A percentile compares a stretch with the other conserved stretches of the same genome.
Evolutionary conservation across 2,797 vertebrate genomes (phyloP).

Genomic region (Psittacula derbiana): DNA sequence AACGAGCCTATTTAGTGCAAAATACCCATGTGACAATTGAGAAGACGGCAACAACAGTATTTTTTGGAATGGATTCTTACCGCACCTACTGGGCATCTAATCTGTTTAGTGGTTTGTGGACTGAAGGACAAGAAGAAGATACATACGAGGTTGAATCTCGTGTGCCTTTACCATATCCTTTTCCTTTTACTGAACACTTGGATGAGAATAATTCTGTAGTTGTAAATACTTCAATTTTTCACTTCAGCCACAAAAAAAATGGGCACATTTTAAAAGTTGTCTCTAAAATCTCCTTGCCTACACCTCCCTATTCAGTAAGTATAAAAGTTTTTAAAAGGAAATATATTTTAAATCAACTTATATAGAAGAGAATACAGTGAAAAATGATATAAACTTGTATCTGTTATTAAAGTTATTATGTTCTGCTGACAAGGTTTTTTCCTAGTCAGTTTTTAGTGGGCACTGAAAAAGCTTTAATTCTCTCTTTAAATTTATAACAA

Average conservation of each 20-base stretch:
- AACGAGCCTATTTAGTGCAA: neutral
- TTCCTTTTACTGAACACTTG: slow-evolving; percentile 81
- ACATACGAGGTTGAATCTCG: slow-evolving; percentile 92
- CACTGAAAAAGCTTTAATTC: neutral
- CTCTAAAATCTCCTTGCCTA: slow-evolving; percentile 94
- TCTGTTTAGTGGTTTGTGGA: slow-evolving; percentile 76
- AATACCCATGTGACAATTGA: neutral
- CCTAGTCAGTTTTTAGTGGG: neutral
- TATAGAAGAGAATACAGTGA: neutral
- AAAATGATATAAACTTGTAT: neutral
- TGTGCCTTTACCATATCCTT: slow-evolving; percentile 91
- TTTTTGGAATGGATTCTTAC: slow-evolving; percentile 87
- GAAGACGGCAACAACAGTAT: neutral
- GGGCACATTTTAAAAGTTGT: slow-evolving; percentile 92
- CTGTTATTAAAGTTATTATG: neutral
- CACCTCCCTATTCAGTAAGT: slow-evolving; percentile 98
- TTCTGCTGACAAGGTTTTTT: neutral
- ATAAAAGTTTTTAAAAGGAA: slow-evolving; percentile 13
- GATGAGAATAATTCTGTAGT: slow-evolving; percentile 90
- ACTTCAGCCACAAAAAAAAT: slow-evolving; percentile 84
- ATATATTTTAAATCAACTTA: neutral
- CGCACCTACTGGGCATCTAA: slow-evolving; percentile 82
- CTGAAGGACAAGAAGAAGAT: slow-evolving; percentile 88
- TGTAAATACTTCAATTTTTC: slow-evolving; percentile 91
- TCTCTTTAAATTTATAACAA: neutral